phyloP scores from a whole-genome alignment of 2,113 vertebrate genomes.

The Leptobrachium leishanense region DNA sequence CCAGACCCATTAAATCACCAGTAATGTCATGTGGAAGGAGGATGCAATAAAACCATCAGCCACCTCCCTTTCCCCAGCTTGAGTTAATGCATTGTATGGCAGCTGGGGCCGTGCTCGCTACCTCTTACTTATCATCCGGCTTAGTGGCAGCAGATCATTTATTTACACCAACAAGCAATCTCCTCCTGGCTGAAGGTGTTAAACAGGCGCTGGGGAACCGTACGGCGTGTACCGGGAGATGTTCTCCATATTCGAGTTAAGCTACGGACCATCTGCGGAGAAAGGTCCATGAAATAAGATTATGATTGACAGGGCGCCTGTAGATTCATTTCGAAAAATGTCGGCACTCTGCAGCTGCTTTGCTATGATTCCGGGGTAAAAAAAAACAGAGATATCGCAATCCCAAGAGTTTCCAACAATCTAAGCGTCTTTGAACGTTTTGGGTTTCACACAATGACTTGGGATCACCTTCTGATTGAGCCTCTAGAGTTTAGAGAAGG shows the following conservation, averaged over 20 bases:
- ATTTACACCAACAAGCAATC: constrained; percentile 26
- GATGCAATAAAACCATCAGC: constrained; percentile 19
- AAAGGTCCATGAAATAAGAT: too few species aligned
- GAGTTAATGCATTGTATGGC: constrained; percentile 30
- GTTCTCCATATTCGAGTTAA: not conserved
- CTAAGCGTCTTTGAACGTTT: too few species aligned
- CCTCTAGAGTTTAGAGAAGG: too few species aligned
- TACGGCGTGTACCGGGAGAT: not conserved
- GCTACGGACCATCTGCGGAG: too few species aligned
- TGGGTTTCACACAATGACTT: too few species aligned
- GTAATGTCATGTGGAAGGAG: constrained; percentile 35
- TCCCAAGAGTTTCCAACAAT: too few species aligned
- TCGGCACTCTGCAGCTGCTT: too few species aligned
- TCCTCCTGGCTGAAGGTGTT: constrained; percentile 4
- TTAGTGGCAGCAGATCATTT: constrained; percentile 23
- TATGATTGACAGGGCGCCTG: too few species aligned
- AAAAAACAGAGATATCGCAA: too few species aligned
- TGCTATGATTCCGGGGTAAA: too few species aligned
- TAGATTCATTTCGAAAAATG: too few species aligned
- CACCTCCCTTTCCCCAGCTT: constrained; percentile 18
- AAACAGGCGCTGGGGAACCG: constrained; percentile 1
- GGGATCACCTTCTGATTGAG: too few species aligned
- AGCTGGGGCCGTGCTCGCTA: not conserved
- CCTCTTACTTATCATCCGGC: constrained; percentile 16
- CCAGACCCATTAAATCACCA: constrained; percentile 39